A percentile compares a stretch with the other conserved stretches of the same genome.
These are phyloP conservation scores for Mamestra configurata DNA, from an alignment of 1,140 invertebrate species.

Conservation along the genomic window DNA sequence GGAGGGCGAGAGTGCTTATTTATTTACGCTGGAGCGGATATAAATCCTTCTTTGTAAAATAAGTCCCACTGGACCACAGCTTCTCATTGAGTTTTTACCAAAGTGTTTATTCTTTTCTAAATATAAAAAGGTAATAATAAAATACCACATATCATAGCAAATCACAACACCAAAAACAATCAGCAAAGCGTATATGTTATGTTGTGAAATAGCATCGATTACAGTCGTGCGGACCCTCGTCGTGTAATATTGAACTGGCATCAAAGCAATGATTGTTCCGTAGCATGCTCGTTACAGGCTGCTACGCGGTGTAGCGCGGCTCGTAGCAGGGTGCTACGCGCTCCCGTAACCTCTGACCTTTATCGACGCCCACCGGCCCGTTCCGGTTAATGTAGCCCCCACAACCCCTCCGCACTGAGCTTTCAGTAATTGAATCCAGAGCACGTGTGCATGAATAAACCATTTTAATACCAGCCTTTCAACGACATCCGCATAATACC, in stretches of 20 bases:
- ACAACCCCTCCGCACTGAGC: conserved; percentile 51
- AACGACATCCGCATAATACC: conserved; percentile 47
- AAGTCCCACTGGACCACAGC: not conserved
- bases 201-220: not conserved
- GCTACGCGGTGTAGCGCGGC: conserved; percentile 40
- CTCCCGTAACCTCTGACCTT: conserved; percentile 71
- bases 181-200: not conserved
- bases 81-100: not conserved
- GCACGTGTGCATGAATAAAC: conserved; percentile 70
- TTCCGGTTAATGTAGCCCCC: conserved; percentile 65
- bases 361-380: conserved; percentile 52
- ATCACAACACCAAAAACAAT: not conserved
- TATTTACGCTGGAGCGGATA: not conserved
- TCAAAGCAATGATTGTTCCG: conserved; percentile 12
- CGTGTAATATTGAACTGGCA: conserved; percentile 20
- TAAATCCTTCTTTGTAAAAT: conserved; percentile 2
- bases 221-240: not conserved
- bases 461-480: conserved; percentile 61
- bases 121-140: no score
- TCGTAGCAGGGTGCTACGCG: conserved; percentile 55
- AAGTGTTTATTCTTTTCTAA: no score
- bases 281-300: conserved; percentile 32
- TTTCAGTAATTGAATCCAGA: conserved; percentile 71
- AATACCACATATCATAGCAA: no score
- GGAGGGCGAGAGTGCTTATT: not conserved